A percentile compares a stretch with the other conserved stretches of the same genome.
Conservation (phyloP, 2,797 vertebrate species). For the Cyclura pinguis region DNA sequence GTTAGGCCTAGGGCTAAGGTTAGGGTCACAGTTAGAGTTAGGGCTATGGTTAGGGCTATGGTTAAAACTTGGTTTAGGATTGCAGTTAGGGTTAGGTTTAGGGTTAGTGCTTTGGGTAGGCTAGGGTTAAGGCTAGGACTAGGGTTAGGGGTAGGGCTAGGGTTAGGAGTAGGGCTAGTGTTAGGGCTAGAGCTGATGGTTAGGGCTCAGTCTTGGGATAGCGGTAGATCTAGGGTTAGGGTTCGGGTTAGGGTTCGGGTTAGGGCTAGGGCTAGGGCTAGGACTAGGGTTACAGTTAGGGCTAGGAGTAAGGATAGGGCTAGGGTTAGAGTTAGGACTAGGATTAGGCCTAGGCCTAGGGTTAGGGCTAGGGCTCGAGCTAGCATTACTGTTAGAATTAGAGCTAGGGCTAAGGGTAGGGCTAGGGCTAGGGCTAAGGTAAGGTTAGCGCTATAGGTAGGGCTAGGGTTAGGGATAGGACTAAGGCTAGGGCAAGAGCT, state of each 20-base stretch:
- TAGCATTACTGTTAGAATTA: too few species aligned
- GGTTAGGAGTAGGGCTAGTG: too few species aligned
- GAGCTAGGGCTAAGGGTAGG: neutral
- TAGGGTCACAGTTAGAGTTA: too few species aligned
- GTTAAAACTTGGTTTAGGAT: too few species aligned
- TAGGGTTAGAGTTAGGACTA: neutral
- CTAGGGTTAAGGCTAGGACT: too few species aligned
- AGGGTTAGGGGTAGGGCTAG: too few species aligned
- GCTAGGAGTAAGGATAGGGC: neutral
- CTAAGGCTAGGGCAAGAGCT: neutral
- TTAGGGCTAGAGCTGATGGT: too few species aligned
- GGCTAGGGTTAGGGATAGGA: neutral
- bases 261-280: neutral
- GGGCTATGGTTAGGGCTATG: too few species aligned
- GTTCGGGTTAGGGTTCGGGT: neutral
- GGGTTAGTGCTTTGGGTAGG: too few species aligned
- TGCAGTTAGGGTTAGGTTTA: too few species aligned
- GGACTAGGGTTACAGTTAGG: neutral
- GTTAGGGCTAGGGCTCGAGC: neutral
- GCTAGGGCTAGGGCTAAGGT: neutral
- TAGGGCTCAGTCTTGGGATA: too few species aligned
- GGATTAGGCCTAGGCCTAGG: neutral
- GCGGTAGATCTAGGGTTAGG: neutral
- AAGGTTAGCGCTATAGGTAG: neutral
- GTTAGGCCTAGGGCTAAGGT: too few species aligned